Evolutionary conservation across 2,113 vertebrate species (phyloP).

Genomic region (Hemicordylus capensis): DNA sequence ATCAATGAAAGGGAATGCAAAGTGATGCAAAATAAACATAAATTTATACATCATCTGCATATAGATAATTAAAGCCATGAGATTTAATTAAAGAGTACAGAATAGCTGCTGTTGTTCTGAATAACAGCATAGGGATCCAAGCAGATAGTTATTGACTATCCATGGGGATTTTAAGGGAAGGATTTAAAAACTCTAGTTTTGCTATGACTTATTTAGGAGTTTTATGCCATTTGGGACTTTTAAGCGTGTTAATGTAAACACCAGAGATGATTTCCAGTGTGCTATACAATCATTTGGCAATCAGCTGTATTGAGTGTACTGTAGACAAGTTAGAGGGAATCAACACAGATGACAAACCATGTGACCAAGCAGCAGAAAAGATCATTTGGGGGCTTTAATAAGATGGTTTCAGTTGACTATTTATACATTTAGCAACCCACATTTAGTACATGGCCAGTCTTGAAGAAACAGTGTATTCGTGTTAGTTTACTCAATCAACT

Average conservation of each 20-base stretch:
- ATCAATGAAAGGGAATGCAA: slow-evolving; percentile 21
- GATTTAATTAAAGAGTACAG: slow-evolving; percentile 57
- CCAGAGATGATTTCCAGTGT: slow-evolving; percentile 13
- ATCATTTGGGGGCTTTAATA: slow-evolving; percentile 51
- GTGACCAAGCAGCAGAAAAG: slow-evolving; percentile 34
- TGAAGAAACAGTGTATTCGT: slow-evolving; percentile 30
- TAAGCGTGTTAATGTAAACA: slow-evolving; percentile 20
- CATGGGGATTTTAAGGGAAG: slow-evolving; percentile 20
- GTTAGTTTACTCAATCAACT: slow-evolving; percentile 19
- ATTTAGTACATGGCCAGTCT: not conserved
- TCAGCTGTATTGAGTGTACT: slow-evolving; percentile 56
- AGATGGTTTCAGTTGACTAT: rapidly evolving
- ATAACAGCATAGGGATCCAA: slow-evolving; percentile 41
- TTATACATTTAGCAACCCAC: slow-evolving; percentile 25
- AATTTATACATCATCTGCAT: slow-evolving; percentile 35
- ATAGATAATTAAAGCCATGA: slow-evolving; percentile 58
- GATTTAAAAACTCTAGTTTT: slow-evolving; percentile 44
- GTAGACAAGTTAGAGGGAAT: slow-evolving; percentile 41
- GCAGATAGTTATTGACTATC: not conserved
- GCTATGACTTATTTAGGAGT: not conserved
- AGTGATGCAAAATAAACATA: slow-evolving; percentile 35
- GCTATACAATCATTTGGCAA: slow-evolving; percentile 42
- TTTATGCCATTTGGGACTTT: slow-evolving; percentile 25
- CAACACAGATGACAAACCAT: slow-evolving; percentile 42
- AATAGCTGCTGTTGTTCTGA: slow-evolving; percentile 49